phyloP scores from a whole-genome alignment of 30 jellyfish, hydroid and myxozoan genomes.

The Rhopilema esculentum region DNA sequence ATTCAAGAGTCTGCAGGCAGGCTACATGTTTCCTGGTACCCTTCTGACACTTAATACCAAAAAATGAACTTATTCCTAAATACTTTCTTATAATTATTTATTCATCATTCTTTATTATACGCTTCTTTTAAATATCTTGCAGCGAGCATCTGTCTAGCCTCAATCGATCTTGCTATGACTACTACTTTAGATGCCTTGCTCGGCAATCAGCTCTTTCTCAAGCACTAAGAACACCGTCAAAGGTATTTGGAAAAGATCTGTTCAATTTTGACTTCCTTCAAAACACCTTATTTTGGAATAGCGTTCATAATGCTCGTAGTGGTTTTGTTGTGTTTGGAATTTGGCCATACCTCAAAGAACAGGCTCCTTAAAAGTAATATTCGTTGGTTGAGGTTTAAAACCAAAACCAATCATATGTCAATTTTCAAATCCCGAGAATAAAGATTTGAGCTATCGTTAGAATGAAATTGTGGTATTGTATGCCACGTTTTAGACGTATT shows the following conservation, averaged over 20 bases:
- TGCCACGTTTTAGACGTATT: neutral
- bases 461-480: neutral
- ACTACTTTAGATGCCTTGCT: conserved; percentile 83
- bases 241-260: conserved; percentile 34
- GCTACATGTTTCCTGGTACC: too few relatives aligned
- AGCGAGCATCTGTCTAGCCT: conserved; percentile 25
- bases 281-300: neutral
- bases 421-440: neutral
- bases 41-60: too few relatives aligned
- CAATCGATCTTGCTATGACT: conserved; percentile 45
- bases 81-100: neutral
- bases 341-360: neutral
- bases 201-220: conserved; percentile 48
- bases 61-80: too few relatives aligned
- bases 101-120: neutral
- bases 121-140: neutral
- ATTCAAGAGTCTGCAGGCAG: too few relatives aligned
- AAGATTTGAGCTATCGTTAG: neutral
- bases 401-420: neutral
- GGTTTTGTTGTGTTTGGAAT: neutral
- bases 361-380: neutral
- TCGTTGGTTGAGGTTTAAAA: neutral
- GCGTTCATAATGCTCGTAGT: neutral
- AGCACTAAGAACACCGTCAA: conserved; percentile 82
- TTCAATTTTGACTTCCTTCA: neutral